phyloP scores from a whole-genome alignment of 2,797 vertebrate species.

The Molossus molossus region DNA sequence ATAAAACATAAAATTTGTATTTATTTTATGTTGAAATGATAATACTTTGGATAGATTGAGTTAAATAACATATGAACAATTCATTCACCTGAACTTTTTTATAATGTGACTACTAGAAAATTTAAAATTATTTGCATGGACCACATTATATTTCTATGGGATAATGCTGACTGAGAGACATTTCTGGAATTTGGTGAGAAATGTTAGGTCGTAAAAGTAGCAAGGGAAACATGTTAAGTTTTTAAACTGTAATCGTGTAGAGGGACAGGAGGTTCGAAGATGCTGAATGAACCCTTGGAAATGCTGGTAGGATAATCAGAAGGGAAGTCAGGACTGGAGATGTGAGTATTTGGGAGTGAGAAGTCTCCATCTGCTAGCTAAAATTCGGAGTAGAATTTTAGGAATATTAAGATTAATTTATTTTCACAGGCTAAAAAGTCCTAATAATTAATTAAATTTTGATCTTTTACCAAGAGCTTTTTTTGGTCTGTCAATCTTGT shows the following conservation, averaged over 20 bases:
- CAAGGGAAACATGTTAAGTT: background rate
- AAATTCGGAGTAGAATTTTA: constrained; percentile 11
- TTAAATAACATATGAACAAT: constrained; percentile 41
- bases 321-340: background rate
- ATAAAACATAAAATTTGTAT: background rate
- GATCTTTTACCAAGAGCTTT: background rate
- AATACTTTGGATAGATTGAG: background rate
- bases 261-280: background rate
- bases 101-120: background rate
- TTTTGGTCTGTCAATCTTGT: background rate
- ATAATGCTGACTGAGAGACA: background rate
- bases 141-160: background rate
- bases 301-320: background rate
- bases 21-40: background rate
- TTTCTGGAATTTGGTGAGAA: background rate
- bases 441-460: background rate
- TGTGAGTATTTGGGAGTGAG: background rate
- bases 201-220: background rate
- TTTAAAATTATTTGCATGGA: background rate
- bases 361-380: background rate
- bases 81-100: background rate
- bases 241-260: background rate
- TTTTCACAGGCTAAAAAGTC: background rate
- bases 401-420: background rate
- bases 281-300: background rate